Conservation (phyloP, 2,113 vertebrate genomes). For the Brachyhypopomus gauderio region DNA sequence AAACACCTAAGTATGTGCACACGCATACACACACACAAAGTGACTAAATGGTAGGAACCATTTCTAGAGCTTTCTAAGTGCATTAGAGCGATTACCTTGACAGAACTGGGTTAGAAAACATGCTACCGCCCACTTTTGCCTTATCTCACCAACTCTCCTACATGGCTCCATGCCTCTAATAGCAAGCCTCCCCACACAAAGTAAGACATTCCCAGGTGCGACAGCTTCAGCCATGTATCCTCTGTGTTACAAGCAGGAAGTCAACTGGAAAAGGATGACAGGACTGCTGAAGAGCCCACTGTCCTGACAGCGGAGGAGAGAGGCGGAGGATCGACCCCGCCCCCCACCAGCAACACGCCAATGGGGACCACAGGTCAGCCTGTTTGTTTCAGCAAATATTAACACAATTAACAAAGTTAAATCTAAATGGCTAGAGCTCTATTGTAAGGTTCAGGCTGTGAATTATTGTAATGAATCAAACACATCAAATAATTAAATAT, state of each 20-base stretch:
- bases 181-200: background rate
- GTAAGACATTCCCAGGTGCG: background rate
- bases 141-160: slow-evolving; percentile 8
- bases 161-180: background rate
- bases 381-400: background rate
- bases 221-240: slow-evolving; percentile 3
- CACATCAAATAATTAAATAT: background rate
- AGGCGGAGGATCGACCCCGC: background rate
- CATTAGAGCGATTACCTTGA: slow-evolving; percentile 62
- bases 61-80: slow-evolving; percentile 62
- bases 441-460: background rate
- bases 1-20: background rate
- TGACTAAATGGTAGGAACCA: slow-evolving; percentile 62
- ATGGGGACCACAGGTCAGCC: slow-evolving; percentile 37
- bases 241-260: slow-evolving; percentile 27
- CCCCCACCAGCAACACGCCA: slow-evolving; percentile 11
- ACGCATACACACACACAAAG: slow-evolving; percentile 46
- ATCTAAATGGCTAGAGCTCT: background rate
- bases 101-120: slow-evolving; percentile 74
- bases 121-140: slow-evolving; percentile 13
- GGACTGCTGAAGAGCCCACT: background rate
- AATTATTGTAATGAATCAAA: background rate
- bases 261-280: slow-evolving; percentile 18
- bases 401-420: background rate
- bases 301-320: slow-evolving; percentile 23